Evolutionary conservation across 2,113 vertebrate species (phyloP).

Genomic region (Camelus dromedarius): DNA sequence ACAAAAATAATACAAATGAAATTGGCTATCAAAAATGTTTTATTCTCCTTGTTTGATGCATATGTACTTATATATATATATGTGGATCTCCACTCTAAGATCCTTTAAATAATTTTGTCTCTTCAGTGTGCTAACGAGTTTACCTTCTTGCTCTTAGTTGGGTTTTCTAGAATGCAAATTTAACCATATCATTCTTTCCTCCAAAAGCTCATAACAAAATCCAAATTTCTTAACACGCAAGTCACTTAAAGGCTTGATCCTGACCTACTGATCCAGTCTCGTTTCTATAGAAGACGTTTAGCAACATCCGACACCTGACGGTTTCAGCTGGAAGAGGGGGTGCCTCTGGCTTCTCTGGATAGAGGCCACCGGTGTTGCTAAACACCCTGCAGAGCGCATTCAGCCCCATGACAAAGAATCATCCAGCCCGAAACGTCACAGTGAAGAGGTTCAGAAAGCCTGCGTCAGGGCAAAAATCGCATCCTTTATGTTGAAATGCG

Average conservation of each 20-base stretch:
- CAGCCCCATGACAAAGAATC: not conserved
- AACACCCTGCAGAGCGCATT: not conserved
- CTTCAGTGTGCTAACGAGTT: not conserved
- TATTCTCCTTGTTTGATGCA: not conserved
- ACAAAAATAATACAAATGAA: not conserved
- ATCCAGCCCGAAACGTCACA: not conserved
- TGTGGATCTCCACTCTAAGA: not conserved
- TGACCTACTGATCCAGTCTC: not conserved
- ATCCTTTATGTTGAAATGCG: not conserved
- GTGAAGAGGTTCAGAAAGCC: not conserved
- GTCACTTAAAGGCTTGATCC: not conserved
- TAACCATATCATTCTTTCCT: not conserved
- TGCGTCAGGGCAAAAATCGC: too few relatives aligned
- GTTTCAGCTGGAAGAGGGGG: not conserved
- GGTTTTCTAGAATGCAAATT: not conserved
- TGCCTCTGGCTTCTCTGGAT: not conserved
- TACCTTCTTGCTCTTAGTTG: not conserved
- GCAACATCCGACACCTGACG: not conserved
- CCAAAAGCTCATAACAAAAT: not conserved
- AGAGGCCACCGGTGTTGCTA: not conserved
- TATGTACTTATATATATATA: not conserved
- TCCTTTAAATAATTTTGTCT: not conserved
- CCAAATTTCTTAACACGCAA: not conserved
- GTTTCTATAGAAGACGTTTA: not conserved
- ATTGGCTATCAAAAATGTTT: not conserved